Conservation (phyloP, 2,888 invertebrate species). For the Harmothoe impar region DNA sequence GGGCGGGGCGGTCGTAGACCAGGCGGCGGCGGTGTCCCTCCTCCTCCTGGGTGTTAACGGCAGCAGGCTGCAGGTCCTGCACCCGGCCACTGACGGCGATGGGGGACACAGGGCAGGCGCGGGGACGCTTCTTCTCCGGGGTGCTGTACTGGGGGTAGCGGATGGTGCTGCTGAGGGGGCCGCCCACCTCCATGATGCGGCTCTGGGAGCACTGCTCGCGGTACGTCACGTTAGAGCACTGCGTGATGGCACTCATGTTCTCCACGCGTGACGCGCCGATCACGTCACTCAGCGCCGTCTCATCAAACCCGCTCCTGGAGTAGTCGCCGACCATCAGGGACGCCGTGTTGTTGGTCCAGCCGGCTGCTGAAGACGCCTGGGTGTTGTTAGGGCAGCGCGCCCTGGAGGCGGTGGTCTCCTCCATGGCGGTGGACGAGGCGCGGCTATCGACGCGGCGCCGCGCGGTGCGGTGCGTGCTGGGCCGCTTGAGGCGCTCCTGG, state of each 20-base stretch:
- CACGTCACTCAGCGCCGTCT: background rate
- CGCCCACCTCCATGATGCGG: constrained; percentile 63
- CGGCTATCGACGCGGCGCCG: background rate
- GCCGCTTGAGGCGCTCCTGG: constrained; percentile 3
- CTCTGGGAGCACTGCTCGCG: constrained; percentile 67
- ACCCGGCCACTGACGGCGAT: background rate
- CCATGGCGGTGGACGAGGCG: background rate
- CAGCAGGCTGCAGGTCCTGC: too few species aligned
- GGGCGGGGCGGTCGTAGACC: background rate
- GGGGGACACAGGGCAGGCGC: background rate
- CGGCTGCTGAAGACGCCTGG: background rate
- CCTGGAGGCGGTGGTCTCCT: background rate
- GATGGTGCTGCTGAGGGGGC: constrained; percentile 69
- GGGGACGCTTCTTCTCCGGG: constrained; percentile 40
- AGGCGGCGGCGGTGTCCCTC: constrained; percentile 25
- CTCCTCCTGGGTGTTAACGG: background rate
- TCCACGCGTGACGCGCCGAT: background rate
- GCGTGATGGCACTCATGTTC: constrained; percentile 43
- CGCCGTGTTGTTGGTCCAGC: constrained; percentile 41
- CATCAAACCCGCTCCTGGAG: background rate
- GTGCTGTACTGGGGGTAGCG: constrained; percentile 70
- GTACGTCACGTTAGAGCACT: constrained; percentile 55
- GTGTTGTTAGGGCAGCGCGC: constrained; percentile 51
- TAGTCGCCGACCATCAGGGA: background rate
- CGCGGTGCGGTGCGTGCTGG: background rate